Conservation (phyloP, 2,113 vertebrate genomes). For the Peucedramus taeniatus region DNA sequence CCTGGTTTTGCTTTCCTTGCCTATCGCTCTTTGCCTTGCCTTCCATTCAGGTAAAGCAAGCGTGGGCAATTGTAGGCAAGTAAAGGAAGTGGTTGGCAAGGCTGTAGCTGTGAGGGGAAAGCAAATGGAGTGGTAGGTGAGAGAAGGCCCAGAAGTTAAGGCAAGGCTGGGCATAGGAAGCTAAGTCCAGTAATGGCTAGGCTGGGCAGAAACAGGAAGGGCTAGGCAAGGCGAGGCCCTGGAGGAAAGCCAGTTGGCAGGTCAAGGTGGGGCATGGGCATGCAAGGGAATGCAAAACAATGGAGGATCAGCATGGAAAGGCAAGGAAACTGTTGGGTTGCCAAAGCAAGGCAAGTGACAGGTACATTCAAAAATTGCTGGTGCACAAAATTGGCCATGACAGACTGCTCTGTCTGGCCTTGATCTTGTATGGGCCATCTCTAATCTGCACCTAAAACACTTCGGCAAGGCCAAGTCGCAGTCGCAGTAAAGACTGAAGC, state of each 20-base stretch:
- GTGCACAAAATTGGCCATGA: not conserved
- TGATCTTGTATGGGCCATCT: not conserved
- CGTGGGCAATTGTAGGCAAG: not conserved
- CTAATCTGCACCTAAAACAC: not conserved
- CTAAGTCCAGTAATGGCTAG: not conserved
- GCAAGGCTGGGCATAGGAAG: not conserved
- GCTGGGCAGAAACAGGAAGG: not conserved
- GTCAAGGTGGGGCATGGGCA: not conserved
- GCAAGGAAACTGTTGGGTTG: not conserved
- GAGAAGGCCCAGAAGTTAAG: not conserved
- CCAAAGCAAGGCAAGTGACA: not conserved
- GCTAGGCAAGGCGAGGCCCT: not conserved
- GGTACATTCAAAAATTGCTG: not conserved
- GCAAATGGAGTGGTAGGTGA: not conserved
- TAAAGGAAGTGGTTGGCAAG: not conserved
- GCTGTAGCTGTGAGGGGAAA: not conserved
- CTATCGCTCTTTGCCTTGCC: not conserved
- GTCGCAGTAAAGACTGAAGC: rapidly evolving
- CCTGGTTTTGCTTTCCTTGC: not conserved
- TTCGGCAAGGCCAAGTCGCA: too few relatives aligned
- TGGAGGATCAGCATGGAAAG: not conserved
- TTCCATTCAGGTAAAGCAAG: not conserved
- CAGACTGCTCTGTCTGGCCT: not conserved
- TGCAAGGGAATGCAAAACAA: not conserved
- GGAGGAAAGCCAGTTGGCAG: not conserved